These are phyloP conservation scores for Diarsia rubi DNA, from an alignment of 2,888 invertebrate species.

Conservation along the genomic window DNA sequence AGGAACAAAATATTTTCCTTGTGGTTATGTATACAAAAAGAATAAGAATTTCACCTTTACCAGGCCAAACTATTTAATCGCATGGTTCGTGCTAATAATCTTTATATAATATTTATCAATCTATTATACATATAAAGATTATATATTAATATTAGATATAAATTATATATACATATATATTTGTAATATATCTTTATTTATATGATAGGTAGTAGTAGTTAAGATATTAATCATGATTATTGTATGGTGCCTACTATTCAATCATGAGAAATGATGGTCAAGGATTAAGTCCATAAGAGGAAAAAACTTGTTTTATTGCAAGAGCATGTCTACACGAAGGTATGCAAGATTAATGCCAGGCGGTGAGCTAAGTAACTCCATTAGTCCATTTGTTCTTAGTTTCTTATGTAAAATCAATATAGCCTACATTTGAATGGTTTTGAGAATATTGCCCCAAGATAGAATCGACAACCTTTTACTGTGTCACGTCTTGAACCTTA, in stretches of 20 bases:
- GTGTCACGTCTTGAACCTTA: slow-evolving; percentile 28
- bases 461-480: slow-evolving; percentile 48
- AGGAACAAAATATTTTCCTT: background rate
- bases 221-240: slow-evolving; percentile 19
- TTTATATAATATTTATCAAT: too few species aligned
- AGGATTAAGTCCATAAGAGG: slow-evolving; percentile 62
- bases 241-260: slow-evolving; percentile 45
- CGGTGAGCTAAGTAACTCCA: slow-evolving; percentile 33
- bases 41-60: background rate
- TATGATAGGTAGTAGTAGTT: background rate
- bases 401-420: slow-evolving; percentile 33
- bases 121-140: too few species aligned
- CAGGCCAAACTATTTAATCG: background rate
- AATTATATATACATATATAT: too few species aligned
- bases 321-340: slow-evolving; percentile 53
- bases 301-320: slow-evolving; percentile 61
- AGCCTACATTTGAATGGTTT: slow-evolving; percentile 33
- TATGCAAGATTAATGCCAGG: slow-evolving; percentile 48
- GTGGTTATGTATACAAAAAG: background rate
- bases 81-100: background rate
- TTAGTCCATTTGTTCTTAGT: slow-evolving; percentile 37
- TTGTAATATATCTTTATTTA: too few species aligned
- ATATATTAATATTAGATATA: too few species aligned
- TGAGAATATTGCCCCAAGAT: slow-evolving; percentile 17
- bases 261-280: slow-evolving; percentile 64